These are phyloP conservation scores for Ommatoiulus sabulosus DNA, from an alignment of 2,888 invertebrate genomes.

Conservation along the genomic window DNA sequence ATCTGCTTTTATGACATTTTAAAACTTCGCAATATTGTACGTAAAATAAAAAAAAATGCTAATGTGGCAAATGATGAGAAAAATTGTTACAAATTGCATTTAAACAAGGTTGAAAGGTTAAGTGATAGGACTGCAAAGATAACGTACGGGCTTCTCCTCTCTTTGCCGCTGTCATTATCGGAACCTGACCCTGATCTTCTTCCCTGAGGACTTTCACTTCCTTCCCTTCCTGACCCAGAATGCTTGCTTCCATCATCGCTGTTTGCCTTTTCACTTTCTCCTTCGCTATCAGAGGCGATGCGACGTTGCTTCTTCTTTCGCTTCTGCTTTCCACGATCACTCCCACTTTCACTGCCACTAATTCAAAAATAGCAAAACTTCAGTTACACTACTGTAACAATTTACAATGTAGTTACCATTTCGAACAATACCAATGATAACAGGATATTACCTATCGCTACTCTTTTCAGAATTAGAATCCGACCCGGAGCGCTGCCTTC, in stretches of 20 bases:
- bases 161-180: slow-evolving; percentile 40
- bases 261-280: slow-evolving; percentile 48
- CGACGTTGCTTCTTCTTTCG: slow-evolving; percentile 44
- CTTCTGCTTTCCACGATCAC: slow-evolving; percentile 40
- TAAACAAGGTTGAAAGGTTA: neutral
- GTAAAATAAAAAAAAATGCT: no score
- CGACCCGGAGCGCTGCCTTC: slow-evolving; percentile 29
- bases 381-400: neutral
- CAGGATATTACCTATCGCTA: neutral
- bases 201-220: slow-evolving; percentile 45
- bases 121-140: neutral
- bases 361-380: neutral
- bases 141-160: slow-evolving; percentile 25
- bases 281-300: slow-evolving; percentile 47
- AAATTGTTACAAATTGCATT: neutral
- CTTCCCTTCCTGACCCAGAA: slow-evolving; percentile 39
- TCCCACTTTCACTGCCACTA: slow-evolving; percentile 44
- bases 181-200: neutral
- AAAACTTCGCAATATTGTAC: no score
- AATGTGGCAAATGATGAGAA: no score
- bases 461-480: slow-evolving; percentile 48
- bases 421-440: neutral
- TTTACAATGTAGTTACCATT: neutral
- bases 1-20: no score
- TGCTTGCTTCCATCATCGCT: slow-evolving; percentile 42